phyloP scores from a whole-genome alignment of 2,797 vertebrate genomes.

The Spatula clypeata region DNA sequence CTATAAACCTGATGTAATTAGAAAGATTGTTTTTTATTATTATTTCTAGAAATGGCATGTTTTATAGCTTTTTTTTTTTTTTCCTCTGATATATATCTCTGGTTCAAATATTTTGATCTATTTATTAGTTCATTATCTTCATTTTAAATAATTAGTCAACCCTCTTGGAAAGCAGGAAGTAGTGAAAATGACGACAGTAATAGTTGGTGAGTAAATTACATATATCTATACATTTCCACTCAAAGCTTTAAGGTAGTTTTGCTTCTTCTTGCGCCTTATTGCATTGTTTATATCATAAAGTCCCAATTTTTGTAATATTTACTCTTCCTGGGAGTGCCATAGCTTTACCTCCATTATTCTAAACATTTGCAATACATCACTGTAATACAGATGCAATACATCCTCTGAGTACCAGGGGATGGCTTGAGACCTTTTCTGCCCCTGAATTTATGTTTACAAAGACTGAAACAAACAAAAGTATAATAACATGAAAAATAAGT shows the following conservation, averaged over 20 bases:
- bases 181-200: not conserved
- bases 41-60: not conserved
- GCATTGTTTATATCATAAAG: not conserved
- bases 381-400: not conserved
- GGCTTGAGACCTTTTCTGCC: accelerated
- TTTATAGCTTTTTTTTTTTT: not conserved
- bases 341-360: not conserved
- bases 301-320: not conserved
- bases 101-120: not conserved
- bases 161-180: not conserved
- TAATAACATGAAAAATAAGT: not conserved
- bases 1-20: not conserved
- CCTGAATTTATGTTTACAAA: not conserved
- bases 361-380: not conserved
- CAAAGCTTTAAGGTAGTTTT: not conserved
- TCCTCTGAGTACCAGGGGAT: not conserved
- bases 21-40: not conserved
- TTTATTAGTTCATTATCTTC: not conserved
- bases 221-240: not conserved
- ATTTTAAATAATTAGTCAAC: not conserved
- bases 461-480: not conserved
- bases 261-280: not conserved
- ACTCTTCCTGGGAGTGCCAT: not conserved
- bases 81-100: not conserved
- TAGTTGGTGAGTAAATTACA: accelerated